These are phyloP conservation scores for Nothobranchius kuhntae DNA, from an alignment of 2,113 vertebrate species.

Conservation along the genomic window DNA sequence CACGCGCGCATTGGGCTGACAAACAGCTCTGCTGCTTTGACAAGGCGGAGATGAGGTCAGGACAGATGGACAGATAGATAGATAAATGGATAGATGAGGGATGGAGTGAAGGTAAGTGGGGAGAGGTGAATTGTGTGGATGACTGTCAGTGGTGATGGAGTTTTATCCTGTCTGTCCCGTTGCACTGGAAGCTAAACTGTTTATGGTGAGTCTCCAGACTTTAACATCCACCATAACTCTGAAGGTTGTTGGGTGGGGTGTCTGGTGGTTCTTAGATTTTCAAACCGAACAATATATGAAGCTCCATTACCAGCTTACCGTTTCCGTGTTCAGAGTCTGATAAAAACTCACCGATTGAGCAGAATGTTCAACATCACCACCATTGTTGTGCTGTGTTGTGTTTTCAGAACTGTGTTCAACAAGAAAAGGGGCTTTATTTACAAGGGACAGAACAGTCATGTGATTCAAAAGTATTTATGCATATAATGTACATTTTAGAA, in stretches of 20 bases:
- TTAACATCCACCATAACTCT: constrained; percentile 50
- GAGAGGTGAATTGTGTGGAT: constrained; percentile 56
- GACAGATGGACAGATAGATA: constrained; percentile 51
- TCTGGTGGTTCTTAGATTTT: constrained; percentile 17
- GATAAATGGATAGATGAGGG: constrained; percentile 31
- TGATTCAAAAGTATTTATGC: constrained; percentile 33
- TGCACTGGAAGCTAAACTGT: constrained; percentile 27
- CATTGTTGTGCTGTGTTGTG: no score
- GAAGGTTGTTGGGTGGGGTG: constrained; percentile 7
- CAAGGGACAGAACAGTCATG: constrained; percentile 38
- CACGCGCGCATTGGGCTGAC: constrained; percentile 28
- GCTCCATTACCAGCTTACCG: constrained; percentile 39
- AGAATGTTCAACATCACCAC: no score
- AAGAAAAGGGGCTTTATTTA: neutral
- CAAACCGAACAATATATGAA: constrained; percentile 35
- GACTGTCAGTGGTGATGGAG: constrained; percentile 32
- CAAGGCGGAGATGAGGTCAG: constrained; percentile 68
- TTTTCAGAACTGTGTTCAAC: no score
- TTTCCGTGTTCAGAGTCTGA: no score
- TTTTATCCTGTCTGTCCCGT: constrained; percentile 18
- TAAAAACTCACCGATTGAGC: no score
- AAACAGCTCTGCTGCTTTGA: constrained; percentile 52
- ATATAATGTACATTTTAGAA: constrained; percentile 21
- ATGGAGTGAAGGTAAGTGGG: constrained; percentile 56
- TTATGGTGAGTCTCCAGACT: constrained; percentile 51